Percentiles rank a stretch among this genome's conserved stretches.
Conservation (phyloP, 2,797 vertebrate species). For the Telmatherina bonti region DNA sequence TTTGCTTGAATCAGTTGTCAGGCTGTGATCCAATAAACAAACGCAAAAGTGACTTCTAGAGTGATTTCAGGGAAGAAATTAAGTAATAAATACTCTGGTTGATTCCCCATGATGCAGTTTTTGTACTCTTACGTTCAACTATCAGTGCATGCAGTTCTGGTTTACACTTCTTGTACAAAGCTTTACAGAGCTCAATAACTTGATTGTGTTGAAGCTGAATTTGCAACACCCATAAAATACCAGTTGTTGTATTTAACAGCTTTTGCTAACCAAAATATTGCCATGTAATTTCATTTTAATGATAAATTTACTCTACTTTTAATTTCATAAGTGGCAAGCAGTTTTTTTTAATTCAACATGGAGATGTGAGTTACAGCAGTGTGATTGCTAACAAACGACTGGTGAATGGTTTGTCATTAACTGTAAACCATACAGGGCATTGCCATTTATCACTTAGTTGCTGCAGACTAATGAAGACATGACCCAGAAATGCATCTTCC, state of each 20-base stretch:
- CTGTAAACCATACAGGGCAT: slow-evolving; percentile 9
- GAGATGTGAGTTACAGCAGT: slow-evolving; percentile 15
- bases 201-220: background rate
- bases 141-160: background rate
- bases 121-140: background rate
- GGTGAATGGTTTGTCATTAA: slow-evolving; percentile 48
- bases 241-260: background rate
- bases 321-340: background rate
- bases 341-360: background rate
- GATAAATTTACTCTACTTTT: no score
- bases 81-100: background rate
- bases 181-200: background rate
- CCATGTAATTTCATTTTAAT: no score
- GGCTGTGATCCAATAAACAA: background rate
- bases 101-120: background rate
- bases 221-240: background rate
- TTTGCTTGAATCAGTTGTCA: background rate
- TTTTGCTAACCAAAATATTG: no score
- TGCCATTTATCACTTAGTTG: slow-evolving; percentile 50
- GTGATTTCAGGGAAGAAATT: background rate
- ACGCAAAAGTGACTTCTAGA: background rate
- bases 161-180: background rate
- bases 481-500: slow-evolving; percentile 39
- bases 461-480: slow-evolving; percentile 56
- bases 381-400: slow-evolving; percentile 45